Percentiles rank a stretch among this genome's conserved stretches.
These are phyloP conservation scores for Gobionotothen gibberifrons DNA, from an alignment of 2,797 vertebrate genomes.

Conservation along the genomic window DNA sequence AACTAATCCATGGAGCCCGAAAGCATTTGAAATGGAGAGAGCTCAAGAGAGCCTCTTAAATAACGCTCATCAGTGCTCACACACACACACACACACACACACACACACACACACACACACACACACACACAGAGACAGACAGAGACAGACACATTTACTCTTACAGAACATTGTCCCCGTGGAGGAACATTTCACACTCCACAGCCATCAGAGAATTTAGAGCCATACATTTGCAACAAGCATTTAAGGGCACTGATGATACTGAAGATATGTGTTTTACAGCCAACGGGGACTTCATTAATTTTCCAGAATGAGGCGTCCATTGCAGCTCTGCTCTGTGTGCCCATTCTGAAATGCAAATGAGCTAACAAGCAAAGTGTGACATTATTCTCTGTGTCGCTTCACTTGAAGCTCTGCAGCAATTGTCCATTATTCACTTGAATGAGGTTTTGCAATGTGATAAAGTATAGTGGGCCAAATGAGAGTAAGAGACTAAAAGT, in stretches of 20 bases:
- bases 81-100: too few relatives aligned
- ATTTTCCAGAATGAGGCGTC: slow-evolving; percentile 52
- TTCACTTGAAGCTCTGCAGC: slow-evolving; percentile 46
- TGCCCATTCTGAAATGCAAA: slow-evolving; percentile 56
- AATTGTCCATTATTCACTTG: slow-evolving; percentile 35
- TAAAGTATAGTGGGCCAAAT: slow-evolving; percentile 22
- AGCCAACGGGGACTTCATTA: slow-evolving; percentile 61
- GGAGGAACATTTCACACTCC: slow-evolving; percentile 50
- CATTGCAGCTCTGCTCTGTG: slow-evolving; percentile 49
- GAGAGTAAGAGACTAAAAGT: background rate
- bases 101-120: too few relatives aligned
- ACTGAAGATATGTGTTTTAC: slow-evolving; percentile 35
- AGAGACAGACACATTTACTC: background rate
- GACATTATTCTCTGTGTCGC: slow-evolving; percentile 51
- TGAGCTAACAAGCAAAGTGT: slow-evolving; percentile 53
- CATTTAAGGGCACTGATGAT: slow-evolving; percentile 54
- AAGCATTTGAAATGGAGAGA: slow-evolving; percentile 50
- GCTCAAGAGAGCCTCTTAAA: slow-evolving; percentile 48
- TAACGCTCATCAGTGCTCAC: slow-evolving; percentile 33
- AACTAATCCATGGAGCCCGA: slow-evolving; percentile 51
- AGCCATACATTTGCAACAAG: slow-evolving; percentile 42
- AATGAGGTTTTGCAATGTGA: slow-evolving; percentile 30
- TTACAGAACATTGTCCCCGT: slow-evolving; percentile 32
- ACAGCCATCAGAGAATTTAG: slow-evolving; percentile 42
- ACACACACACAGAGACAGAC: too few relatives aligned